Conservation (phyloP, 2,888 invertebrate genomes). For the Polydrusus tereticollis region DNA sequence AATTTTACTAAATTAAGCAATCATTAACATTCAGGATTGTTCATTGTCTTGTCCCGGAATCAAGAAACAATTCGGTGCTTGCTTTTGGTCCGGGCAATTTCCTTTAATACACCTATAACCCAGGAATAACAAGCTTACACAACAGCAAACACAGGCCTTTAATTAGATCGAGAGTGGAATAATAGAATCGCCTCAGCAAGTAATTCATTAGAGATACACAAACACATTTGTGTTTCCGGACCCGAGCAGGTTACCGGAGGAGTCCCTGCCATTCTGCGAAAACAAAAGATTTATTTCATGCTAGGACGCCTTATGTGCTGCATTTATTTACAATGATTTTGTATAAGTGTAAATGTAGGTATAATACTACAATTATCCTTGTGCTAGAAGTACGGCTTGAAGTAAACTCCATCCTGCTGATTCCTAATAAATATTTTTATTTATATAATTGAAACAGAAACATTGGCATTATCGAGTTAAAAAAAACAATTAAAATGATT, state of each 20-base stretch:
- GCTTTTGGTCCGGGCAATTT: constrained; percentile 34
- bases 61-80: constrained; percentile 31
- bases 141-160: constrained; percentile 43
- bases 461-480: too few species aligned
- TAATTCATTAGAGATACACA: constrained; percentile 49
- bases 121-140: constrained; percentile 42
- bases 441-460: too few species aligned
- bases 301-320: constrained; percentile 20
- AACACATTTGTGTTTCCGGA: constrained; percentile 44
- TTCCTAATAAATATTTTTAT: too few species aligned
- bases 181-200: constrained; percentile 45
- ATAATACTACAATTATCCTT: neutral
- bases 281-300: constrained; percentile 36
- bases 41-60: constrained; percentile 27
- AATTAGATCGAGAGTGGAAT: constrained; percentile 48
- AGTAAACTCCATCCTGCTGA: too few species aligned
- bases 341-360: neutral
- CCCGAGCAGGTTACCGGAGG: constrained; percentile 34
- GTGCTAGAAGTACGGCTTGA: neutral
- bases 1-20: neutral
- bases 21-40: constrained; percentile 13
- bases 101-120: constrained; percentile 38
- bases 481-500: too few species aligned
- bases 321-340: constrained; percentile 12
- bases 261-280: constrained; percentile 20